These are phyloP conservation scores for Venustaconcha ellipsiformis DNA, from an alignment of 1,140 invertebrate genomes.

Conservation along the genomic window DNA sequence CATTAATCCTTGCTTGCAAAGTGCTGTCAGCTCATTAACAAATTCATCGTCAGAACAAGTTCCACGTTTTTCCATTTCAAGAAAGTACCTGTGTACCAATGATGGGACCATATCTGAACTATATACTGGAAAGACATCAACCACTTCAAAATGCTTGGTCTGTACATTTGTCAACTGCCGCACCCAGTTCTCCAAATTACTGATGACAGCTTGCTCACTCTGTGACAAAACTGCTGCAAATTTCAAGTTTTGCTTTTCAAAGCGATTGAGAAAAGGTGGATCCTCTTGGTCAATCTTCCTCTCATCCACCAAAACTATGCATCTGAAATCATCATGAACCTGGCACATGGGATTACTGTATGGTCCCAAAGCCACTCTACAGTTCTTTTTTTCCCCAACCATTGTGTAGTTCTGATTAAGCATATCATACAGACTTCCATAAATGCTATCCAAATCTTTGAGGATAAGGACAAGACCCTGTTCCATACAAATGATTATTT, in stretches of 20 bases:
- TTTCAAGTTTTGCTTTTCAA: constrained; percentile 47
- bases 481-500: constrained; percentile 47
- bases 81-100: constrained; percentile 1
- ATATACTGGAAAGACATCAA: constrained; percentile 18
- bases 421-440: constrained; percentile 51
- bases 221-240: constrained; percentile 23
- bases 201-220: constrained; percentile 8
- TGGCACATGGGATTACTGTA: constrained; percentile 47
- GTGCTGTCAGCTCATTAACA: not conserved
- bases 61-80: not conserved
- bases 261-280: constrained; percentile 47
- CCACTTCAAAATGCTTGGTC: not conserved
- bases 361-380: constrained; percentile 40
- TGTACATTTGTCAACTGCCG: not conserved
- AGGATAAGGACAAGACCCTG: constrained; percentile 41
- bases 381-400: constrained; percentile 38
- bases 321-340: constrained; percentile 41
- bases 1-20: constrained; percentile 12
- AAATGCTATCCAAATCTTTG: constrained; percentile 44
- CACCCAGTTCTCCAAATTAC: constrained; percentile 26
- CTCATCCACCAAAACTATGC: constrained; percentile 43
- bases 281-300: constrained; percentile 35
- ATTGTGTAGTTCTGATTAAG: constrained; percentile 50
- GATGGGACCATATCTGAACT: constrained; percentile 16
- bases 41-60: not conserved